Evolutionary conservation across 2,797 vertebrate species (phyloP).

Genomic region (Sebastes glaucus): DNA sequence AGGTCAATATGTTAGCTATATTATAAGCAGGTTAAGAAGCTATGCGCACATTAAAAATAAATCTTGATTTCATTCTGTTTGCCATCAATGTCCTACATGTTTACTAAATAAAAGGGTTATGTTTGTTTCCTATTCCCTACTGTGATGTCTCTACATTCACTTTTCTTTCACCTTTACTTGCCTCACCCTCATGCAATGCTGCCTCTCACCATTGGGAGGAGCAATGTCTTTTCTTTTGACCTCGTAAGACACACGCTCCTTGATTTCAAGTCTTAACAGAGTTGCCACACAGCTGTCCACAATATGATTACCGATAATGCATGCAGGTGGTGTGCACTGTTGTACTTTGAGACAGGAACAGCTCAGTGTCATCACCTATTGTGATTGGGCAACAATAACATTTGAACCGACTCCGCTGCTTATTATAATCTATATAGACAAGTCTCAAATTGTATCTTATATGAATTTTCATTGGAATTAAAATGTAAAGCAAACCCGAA

Average conservation of each 20-base stretch:
- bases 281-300: conserved; percentile 21
- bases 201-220: conserved; percentile 72
- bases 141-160: background rate
- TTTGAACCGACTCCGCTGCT: background rate
- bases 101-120: background rate
- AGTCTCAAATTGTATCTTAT: background rate
- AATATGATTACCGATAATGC: conserved; percentile 1
- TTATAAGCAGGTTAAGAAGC: too few species aligned
- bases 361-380: conserved; percentile 8
- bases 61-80: background rate
- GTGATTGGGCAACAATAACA: background rate
- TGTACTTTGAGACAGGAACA: background rate
- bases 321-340: background rate
- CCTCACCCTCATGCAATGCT: conserved; percentile 44
- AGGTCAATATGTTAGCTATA: too few species aligned
- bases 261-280: conserved; percentile 25
- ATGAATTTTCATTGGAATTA: background rate
- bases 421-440: background rate
- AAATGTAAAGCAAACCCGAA: conserved; percentile 35
- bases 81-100: background rate
- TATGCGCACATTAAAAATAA: too few species aligned
- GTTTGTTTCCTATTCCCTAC: background rate
- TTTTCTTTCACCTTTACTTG: conserved; percentile 1
- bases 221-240: conserved; percentile 67
- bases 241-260: background rate